Base-by-base conservation (phyloP, 2,888 invertebrate species). In the Electrophaes corylata region DNA sequence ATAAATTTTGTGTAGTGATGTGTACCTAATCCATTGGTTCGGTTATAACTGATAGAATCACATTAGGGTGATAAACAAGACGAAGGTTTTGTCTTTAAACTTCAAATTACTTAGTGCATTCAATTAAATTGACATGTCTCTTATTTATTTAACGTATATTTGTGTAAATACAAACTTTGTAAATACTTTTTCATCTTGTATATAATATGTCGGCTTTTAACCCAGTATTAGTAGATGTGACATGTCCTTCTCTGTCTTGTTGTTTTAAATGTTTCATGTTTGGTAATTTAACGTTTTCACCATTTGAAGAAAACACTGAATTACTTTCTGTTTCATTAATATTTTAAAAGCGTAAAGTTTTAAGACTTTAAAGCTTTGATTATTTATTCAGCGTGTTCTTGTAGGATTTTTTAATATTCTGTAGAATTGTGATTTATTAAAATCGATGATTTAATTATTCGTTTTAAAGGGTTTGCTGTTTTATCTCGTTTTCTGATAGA, bases 41-140 rank as follows among this genome's bases (percentile, higher is more conserved):
- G 64, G 67, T 66, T 69, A 65, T 67, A 71, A 67, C 67, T 69
- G 66, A 67, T 75, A 68, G 66, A 69, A 73, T 73, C 69, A 71
- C 71, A 71, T 71, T 71, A 70, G 71, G 69, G 67, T 76, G 67
- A 75, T 71, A 73, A 74, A 72, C 60, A 66, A 85, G 83, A 83
- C 81, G 70, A 62, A 65, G 61, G 52, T 46, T 69, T 71, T 75
- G 82, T 84, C 83, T 81, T 79, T 81, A 83, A 84, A 81, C 75
- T 79, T 78, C 79, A 73, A 80, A 76, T 76, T n/a, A n/a, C n/a
- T n/a, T 81, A 78, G 78, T 77, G 76, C 83, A 81, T 89, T 86
- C 88, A 88, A 90, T 89, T 66, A 84, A 88, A 91, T 89, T 88
- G 86, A 85, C 76, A 84, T 87, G 89, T 88, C 79, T 82, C 77